Conservation (phyloP, 2,797 vertebrate species). For the Eulemur mongoz region DNA sequence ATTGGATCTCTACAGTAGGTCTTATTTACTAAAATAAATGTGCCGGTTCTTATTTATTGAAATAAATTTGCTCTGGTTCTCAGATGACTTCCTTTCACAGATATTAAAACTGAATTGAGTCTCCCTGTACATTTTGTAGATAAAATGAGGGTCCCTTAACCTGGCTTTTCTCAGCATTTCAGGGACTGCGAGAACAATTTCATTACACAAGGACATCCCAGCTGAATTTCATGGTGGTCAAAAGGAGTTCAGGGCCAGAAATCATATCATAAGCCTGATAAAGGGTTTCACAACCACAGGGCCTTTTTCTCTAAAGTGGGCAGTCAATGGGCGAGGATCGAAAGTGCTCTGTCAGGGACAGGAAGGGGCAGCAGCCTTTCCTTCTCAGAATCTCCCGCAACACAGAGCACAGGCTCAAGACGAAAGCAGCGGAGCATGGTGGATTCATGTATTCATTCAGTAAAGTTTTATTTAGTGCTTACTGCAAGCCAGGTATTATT, state of each 20-base stretch:
- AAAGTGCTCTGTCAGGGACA: not conserved
- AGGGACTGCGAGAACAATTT: not conserved
- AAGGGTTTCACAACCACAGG: not conserved
- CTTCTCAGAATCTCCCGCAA: not conserved
- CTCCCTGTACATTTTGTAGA: not conserved
- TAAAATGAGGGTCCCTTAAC: not conserved
- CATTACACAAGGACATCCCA: not conserved
- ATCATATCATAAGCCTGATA: not conserved
- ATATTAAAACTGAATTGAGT: not conserved
- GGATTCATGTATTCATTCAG: not conserved
- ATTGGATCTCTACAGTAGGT: not conserved
- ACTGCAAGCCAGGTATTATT: not conserved
- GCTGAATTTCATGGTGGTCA: not conserved
- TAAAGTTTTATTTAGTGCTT: not conserved
- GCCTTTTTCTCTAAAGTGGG: not conserved
- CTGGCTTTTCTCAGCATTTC: slow-evolving; percentile 31
- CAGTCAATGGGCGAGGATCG: not conserved
- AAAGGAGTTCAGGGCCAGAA: not conserved
- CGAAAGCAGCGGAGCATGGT: not conserved
- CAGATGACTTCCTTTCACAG: slow-evolving; percentile 10
- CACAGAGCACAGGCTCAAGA: not conserved
- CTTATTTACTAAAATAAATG: slow-evolving; percentile 5
- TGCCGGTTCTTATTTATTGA: not conserved
- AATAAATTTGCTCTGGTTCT: slow-evolving; percentile 5
- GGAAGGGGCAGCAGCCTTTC: not conserved